Conservation (phyloP, 2,113 vertebrate genomes). For the Thinocorus orbignyianus region DNA sequence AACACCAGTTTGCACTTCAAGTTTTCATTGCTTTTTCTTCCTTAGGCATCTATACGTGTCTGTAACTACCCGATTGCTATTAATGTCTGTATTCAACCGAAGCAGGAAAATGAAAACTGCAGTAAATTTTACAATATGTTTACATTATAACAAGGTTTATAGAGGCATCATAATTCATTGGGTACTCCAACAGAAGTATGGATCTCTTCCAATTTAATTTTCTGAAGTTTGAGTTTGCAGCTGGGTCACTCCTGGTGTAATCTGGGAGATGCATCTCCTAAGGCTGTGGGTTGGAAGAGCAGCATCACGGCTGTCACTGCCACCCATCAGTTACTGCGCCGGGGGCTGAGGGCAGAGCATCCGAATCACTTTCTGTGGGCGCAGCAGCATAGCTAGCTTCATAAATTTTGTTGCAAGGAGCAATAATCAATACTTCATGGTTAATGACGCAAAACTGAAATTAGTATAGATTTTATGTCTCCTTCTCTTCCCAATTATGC, state of each 20-base stretch:
- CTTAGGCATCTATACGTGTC: background rate
- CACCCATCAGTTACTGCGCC: constrained; percentile 5
- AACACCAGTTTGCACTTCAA: background rate
- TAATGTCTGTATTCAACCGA: background rate
- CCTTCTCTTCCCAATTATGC: constrained; percentile 76
- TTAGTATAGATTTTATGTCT: constrained; percentile 86
- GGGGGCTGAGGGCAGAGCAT: constrained; percentile 13
- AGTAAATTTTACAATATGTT: constrained; percentile 45
- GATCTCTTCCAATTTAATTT: constrained; percentile 70
- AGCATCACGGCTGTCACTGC: constrained; percentile 15
- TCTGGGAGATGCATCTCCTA: constrained; percentile 54
- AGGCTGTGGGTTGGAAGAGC: constrained; percentile 41
- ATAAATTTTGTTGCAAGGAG: constrained; percentile 56
- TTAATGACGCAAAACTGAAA: constrained; percentile 77
- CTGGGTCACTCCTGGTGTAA: constrained; percentile 56
- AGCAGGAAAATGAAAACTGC: background rate
- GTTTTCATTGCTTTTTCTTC: background rate
- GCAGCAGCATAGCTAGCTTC: constrained; percentile 60
- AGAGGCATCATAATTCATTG: constrained; percentile 36
- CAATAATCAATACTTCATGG: constrained; percentile 73
- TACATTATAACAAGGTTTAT: constrained; percentile 26
- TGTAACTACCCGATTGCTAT: background rate
- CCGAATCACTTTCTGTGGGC: constrained; percentile 45
- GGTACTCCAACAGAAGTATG: constrained; percentile 40
- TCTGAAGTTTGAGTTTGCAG: constrained; percentile 57